phyloP scores from a whole-genome alignment of 2,888 invertebrate genomes.

The Trissonchulus sp. region DNA sequence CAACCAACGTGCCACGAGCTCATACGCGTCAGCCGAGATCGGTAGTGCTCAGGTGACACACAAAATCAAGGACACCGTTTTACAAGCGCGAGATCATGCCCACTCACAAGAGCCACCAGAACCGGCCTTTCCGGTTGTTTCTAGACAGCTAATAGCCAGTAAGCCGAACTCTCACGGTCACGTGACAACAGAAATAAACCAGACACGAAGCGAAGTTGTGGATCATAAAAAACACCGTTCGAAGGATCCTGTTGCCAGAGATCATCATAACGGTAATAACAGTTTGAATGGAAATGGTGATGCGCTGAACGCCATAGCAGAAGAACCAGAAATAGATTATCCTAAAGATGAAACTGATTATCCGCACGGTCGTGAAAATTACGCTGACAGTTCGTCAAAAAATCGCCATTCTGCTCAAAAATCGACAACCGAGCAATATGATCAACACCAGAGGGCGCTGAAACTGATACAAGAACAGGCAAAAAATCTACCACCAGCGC shows the following conservation, averaged over 20 bases:
- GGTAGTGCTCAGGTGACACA: background rate
- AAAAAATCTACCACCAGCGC: conserved; percentile 22
- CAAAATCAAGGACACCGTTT: conserved; percentile 14
- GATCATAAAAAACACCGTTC: background rate
- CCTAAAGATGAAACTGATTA: too few species aligned
- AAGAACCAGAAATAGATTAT: background rate
- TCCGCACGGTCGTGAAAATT: too few species aligned
- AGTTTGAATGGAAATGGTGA: background rate
- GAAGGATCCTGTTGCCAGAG: too few species aligned
- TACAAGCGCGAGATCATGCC: background rate
- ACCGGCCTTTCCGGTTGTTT: background rate
- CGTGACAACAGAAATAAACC: background rate
- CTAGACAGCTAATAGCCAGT: background rate
- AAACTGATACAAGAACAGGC: background rate
- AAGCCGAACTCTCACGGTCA: background rate
- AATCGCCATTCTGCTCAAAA: too few species aligned
- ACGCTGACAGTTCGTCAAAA: too few species aligned
- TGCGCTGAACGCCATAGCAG: too few species aligned
- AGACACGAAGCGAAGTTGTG: background rate
- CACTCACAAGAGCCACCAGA: background rate
- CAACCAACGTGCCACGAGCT: background rate
- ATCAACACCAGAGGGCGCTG: conserved; percentile 16
- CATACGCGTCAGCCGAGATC: too few species aligned
- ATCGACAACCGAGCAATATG: too few species aligned
- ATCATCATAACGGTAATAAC: background rate